Evolutionary conservation across 2,113 vertebrate species (phyloP), one percentile per base, ranked within the genome.

Genomic region (Macroglossus sobrinus): DNA sequence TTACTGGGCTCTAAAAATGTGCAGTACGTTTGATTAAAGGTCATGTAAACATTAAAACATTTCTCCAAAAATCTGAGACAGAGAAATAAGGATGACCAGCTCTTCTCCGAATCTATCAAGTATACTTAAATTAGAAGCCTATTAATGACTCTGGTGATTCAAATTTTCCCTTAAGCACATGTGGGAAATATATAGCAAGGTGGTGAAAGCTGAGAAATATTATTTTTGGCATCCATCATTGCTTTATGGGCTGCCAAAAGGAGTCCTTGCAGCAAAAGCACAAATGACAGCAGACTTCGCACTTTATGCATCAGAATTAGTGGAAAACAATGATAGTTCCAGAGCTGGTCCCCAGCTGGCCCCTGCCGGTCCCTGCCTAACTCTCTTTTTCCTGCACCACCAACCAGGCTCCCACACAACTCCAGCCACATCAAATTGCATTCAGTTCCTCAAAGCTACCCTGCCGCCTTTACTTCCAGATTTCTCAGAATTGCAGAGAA

Each of bases 21-120:
- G 43, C 33, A 90, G 18, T 92, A 86, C 96, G 82, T 97, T 93
- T 97, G 30, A 97, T 90, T 89, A 90, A 95, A 95, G 89, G 81
- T 97, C 93, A 90, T 72, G 45, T 74, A 94, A 97, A 96, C 45
- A 84, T 93, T 86, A 95, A 93, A 84, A 93, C 18, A 4, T 81
- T 94, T 95, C 61, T 90, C 84, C 9, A 61, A 57, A 96, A 93
- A 53, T 95, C 40, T 69, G 74, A 94, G 53, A 81, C 16, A 64
- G 74, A 94, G 66, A 96, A 80, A 94, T 88, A 80, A 94, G 4
- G 74, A 92, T 50, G 61, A 87, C 69, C 74, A 64, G 66, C 84
- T 95, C 89, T 93, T 85, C 75, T 92, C 79, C 79, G 89, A 95
- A 93, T 43, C 19, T 72, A 92, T 93, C 68, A 84, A 84, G 38